These are phyloP conservation scores for Brachymystax lenok DNA, from an alignment of 2,797 vertebrate genomes.

Conservation along the genomic window DNA sequence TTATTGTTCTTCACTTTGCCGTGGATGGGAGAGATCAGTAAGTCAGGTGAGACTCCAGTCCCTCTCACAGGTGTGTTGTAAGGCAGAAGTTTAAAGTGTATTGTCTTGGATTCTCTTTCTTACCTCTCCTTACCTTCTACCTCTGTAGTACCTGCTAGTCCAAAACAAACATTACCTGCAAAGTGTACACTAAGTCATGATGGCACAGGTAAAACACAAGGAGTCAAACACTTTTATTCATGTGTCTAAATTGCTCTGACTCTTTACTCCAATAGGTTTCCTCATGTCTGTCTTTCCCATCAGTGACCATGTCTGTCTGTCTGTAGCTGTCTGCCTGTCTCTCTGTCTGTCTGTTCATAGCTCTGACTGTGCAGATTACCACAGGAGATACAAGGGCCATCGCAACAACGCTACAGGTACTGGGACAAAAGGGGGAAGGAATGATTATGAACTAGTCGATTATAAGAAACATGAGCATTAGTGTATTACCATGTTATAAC, in stretches of 20 bases:
- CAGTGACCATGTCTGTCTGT: too few species aligned
- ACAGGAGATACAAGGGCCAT: constrained; percentile 91
- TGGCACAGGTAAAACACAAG: constrained; percentile 82
- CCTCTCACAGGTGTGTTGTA: background rate
- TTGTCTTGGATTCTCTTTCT: background rate
- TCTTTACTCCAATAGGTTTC: background rate
- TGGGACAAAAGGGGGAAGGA: too few species aligned
- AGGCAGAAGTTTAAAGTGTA: background rate
- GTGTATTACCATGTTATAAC: background rate
- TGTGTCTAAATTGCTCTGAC: too few species aligned
- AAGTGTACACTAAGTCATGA: constrained; percentile 91
- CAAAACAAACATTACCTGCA: constrained; percentile 96
- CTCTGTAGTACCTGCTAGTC: constrained; percentile 88
- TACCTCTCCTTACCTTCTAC: background rate
- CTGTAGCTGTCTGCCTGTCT: too few species aligned
- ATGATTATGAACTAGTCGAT: background rate
- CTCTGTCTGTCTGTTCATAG: constrained; percentile 69
- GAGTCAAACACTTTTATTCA: background rate
- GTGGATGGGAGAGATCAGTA: constrained; percentile 93
- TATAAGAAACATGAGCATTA: background rate
- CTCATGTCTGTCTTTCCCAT: background rate
- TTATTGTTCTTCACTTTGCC: constrained; percentile 79
- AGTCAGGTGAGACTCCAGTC: constrained; percentile 78
- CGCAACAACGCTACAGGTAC: constrained; percentile 94
- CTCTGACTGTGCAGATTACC: constrained; percentile 89